These are phyloP conservation scores for Scytalopus superciliaris DNA, from an alignment of 2,113 vertebrate species.

Conservation along the genomic window DNA sequence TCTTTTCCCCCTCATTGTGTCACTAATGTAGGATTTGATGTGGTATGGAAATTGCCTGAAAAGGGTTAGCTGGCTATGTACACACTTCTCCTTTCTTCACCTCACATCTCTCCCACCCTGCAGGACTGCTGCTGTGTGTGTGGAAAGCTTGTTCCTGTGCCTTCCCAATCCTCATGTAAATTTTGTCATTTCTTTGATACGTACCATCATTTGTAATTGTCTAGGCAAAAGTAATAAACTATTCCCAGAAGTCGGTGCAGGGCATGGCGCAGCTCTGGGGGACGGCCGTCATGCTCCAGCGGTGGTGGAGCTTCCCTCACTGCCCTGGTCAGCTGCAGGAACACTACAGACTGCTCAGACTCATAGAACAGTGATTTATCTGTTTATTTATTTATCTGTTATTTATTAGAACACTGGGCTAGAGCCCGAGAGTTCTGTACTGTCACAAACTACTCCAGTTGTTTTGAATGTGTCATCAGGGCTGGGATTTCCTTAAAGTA, in stretches of 20 bases:
- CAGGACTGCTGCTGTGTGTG: fast-evolving
- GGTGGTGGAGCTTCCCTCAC: neutral
- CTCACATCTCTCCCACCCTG: neutral
- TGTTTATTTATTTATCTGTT: neutral
- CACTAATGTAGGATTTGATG: neutral
- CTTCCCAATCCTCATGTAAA: neutral
- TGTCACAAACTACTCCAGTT: neutral
- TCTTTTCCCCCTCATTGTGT: fast-evolving
- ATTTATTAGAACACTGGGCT: neutral
- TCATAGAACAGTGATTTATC: neutral
- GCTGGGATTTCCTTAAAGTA: neutral
- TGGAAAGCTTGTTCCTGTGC: neutral
- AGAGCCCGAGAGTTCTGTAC: neutral
- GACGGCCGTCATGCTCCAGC: fast-evolving
- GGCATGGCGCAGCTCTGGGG: fast-evolving
- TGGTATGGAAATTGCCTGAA: neutral
- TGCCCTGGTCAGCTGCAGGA: neutral
- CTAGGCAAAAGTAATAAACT: neutral
- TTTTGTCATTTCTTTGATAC: neutral
- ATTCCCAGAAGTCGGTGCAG: fast-evolving
- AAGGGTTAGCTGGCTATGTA: neutral
- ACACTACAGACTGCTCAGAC: neutral
- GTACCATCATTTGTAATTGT: neutral
- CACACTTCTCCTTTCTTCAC: neutral
- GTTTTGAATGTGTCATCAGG: neutral